Conservation (phyloP, 2,888 invertebrate species). For the Archips xylosteana region DNA sequence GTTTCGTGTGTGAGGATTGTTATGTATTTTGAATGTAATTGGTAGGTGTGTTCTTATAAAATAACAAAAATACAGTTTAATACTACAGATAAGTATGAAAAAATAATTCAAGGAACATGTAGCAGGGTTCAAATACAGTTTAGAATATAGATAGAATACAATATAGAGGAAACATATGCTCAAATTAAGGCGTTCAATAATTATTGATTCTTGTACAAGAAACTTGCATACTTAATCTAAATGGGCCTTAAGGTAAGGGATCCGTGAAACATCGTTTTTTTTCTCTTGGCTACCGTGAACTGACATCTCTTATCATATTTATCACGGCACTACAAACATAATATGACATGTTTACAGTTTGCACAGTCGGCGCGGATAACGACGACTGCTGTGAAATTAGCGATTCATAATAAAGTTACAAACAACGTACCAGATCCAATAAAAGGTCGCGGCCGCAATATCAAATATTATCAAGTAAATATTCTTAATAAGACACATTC, state of each 20-base stretch:
- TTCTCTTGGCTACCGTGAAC: conserved; percentile 1
- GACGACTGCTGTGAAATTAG: not conserved
- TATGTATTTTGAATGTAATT: too few relatives aligned
- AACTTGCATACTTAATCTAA: too few relatives aligned
- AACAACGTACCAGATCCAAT: not conserved
- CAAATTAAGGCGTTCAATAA: too few relatives aligned
- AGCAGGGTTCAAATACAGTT: too few relatives aligned
- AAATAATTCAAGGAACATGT: too few relatives aligned
- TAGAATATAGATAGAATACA: too few relatives aligned
- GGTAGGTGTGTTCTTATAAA: too few relatives aligned
- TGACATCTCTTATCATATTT: not conserved
- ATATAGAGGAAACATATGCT: too few relatives aligned
- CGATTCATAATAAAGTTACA: not conserved
- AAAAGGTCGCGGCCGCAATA: not conserved
- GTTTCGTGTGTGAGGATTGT: too few relatives aligned
- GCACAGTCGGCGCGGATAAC: not conserved
- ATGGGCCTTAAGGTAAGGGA: not conserved
- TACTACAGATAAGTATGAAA: too few relatives aligned
- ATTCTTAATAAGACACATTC: not conserved
- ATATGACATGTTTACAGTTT: not conserved
- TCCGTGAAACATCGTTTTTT: not conserved
- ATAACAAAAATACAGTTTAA: too few relatives aligned
- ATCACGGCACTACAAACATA: not conserved
- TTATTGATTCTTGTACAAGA: too few relatives aligned
- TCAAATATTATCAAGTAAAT: not conserved